phyloP scores from a whole-genome alignment of 2,888 invertebrate genomes.

The Diploptera punctata region DNA sequence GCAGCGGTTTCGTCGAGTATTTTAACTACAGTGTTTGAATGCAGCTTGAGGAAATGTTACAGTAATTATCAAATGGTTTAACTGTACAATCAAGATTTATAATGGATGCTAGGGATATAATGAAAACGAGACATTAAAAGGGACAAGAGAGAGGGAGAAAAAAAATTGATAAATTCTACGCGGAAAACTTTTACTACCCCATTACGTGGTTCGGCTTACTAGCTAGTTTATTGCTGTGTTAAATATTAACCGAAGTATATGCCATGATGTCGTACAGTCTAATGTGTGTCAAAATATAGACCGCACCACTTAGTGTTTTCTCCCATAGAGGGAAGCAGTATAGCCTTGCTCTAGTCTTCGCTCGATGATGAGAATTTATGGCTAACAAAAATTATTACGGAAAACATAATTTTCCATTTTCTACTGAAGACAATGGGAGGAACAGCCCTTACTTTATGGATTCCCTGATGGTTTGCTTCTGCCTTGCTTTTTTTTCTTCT shows the following conservation, averaged over 20 bases:
- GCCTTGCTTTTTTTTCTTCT: background rate
- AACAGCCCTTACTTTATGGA: conserved; percentile 21
- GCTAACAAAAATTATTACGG: conserved; percentile 34
- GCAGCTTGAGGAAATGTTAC: background rate
- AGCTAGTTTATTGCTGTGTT: conserved; percentile 33
- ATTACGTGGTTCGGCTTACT: conserved; percentile 26
- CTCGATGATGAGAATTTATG: conserved; percentile 34
- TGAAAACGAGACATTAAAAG: conserved; percentile 57
- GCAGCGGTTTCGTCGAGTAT: background rate
- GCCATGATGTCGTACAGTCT: conserved; percentile 23
- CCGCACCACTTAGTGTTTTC: conserved; percentile 19
- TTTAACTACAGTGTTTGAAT: background rate
- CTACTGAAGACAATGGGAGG: conserved; percentile 28
- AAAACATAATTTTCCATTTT: conserved; percentile 30
- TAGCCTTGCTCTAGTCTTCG: background rate
- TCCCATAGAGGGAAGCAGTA: background rate
- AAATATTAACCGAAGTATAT: conserved; percentile 38
- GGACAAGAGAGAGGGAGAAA: conserved; percentile 39
- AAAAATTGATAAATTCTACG: conserved; percentile 35
- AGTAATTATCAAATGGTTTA: conserved; percentile 32
- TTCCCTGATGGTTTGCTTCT: conserved; percentile 22
- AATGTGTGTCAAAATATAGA: conserved; percentile 31
- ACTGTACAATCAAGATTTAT: conserved; percentile 57
- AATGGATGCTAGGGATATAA: conserved; percentile 51
- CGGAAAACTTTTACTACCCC: conserved; percentile 30